Evolutionary conservation across 2,113 vertebrate species (phyloP), one percentile per base, ranked within the genome.

Genomic region (Verasper variegatus): DNA sequence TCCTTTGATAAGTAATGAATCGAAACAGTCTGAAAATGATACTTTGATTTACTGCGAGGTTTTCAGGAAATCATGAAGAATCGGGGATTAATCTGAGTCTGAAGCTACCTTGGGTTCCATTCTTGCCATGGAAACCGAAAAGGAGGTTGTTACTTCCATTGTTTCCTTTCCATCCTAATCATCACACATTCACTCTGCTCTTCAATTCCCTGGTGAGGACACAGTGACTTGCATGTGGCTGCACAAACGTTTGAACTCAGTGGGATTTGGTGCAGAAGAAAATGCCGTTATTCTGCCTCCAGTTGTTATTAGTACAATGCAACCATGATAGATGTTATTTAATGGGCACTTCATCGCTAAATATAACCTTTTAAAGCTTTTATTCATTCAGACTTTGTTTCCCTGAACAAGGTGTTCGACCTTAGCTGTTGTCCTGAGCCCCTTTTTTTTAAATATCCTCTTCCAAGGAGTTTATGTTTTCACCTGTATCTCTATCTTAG

Each of bases 1-100:
- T 76, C 27, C 56, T 84, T 75, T 82, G 76, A 79, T 81, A 65
- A 78, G 71, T 83, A 84, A 73, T 90, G 68, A 81, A 64, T 63
- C 58, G 21, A 71, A 78, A 45, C 15, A 26, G 60, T 11, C 15
- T 56, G 31, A 80, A 73, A 80, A 35, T 59, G 55, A 67, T n/a
- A 51, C 24, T 63, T 5, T 35, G 63, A 54, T 69, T 61, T 7
- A 45, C 51, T 45, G 18, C 9, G 4, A 56, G n/a, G 31, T 45
- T 63, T 20, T 37, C 21, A 13, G 20, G 23, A 31, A 31, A 31
- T 31, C 31, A 31, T 31, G 31, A 31, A 31, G 31, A 31, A 31
- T 31, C 31, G 6, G 1, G 7, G 27, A 31, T 31, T 31, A 5
- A 31, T 31, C 27, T 31, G 27, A 24, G 12, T 57, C 55, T 24